Conservation (phyloP, 2,113 vertebrate genomes). For the Cichladusa arquata region DNA sequence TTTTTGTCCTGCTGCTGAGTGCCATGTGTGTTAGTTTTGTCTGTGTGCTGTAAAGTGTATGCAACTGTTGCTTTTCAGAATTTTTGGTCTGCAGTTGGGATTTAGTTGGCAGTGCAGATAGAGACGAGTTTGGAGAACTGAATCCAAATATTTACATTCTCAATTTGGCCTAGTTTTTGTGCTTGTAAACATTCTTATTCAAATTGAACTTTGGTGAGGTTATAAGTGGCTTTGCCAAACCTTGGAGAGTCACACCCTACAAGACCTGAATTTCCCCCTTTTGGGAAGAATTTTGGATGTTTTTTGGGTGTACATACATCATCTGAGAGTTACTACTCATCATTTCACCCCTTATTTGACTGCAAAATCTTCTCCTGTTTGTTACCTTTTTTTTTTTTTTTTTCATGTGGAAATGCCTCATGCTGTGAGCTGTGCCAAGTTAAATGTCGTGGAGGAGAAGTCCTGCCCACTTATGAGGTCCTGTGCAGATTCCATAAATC, state of each 20-base stretch:
- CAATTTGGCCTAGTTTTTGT: conserved; percentile 29
- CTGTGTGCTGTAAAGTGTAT: not conserved
- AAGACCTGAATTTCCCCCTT: not conserved
- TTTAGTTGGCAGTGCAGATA: conserved; percentile 40
- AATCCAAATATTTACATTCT: conserved; percentile 70
- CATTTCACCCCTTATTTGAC: not conserved
- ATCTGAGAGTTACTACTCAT: not conserved
- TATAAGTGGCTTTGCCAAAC: conserved; percentile 22
- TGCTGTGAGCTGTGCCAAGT: not conserved
- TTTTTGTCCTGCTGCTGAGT: not conserved
- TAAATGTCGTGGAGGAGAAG: not conserved
- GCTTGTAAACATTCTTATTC: conserved; percentile 57
- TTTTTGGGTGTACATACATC: not conserved
- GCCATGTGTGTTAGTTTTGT: not conserved
- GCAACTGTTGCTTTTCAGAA: conserved; percentile 2
- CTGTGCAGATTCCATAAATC: not conserved
- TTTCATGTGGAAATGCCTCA: not conserved
- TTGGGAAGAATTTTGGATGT: not conserved
- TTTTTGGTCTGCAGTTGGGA: conserved; percentile 42
- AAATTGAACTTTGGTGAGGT: conserved; percentile 55
- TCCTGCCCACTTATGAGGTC: not conserved
- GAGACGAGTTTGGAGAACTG: conserved; percentile 40
- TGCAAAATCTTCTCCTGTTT: not conserved
- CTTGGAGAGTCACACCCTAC: not conserved
- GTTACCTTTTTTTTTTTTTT: not conserved